phyloP scores from a whole-genome alignment of 2,888 invertebrate genomes.

The Hoplodrina blanda region DNA sequence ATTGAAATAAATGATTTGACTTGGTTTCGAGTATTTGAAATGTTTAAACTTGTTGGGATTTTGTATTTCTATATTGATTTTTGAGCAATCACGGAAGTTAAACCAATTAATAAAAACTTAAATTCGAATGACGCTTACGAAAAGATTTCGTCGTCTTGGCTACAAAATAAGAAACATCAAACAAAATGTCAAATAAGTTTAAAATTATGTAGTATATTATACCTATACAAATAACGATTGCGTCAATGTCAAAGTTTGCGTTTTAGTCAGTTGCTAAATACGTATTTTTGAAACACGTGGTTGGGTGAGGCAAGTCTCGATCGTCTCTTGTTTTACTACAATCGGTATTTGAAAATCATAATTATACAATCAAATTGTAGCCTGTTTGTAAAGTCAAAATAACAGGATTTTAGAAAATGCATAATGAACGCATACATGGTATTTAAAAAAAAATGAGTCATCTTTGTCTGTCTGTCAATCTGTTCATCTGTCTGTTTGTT shows the following conservation, averaged over 20 bases:
- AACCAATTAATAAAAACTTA: background rate
- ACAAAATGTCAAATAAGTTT: slow-evolving; percentile 47
- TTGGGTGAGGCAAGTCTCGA: background rate
- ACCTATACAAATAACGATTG: slow-evolving; percentile 18
- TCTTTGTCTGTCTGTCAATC: background rate
- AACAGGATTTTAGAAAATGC: too few relatives aligned
- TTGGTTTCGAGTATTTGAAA: too few relatives aligned
- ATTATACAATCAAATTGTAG: too few relatives aligned
- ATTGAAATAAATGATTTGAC: too few relatives aligned
- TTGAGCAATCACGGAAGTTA: background rate
- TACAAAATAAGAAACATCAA: slow-evolving; percentile 14
- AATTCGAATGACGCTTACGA: slow-evolving; percentile 4
- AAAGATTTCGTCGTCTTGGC: slow-evolving; percentile 15
- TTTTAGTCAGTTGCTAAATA: slow-evolving; percentile 32
- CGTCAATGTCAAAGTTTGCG: slow-evolving; percentile 38
- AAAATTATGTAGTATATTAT: slow-evolving; percentile 26
- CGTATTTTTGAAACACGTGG: slow-evolving; percentile 5
- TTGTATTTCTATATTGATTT: too few relatives aligned
- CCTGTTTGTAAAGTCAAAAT: too few relatives aligned
- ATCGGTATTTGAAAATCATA: too few relatives aligned
- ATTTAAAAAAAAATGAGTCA: too few relatives aligned
- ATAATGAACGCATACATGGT: too few relatives aligned
- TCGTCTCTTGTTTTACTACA: background rate
- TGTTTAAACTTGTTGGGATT: too few relatives aligned
- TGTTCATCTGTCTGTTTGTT: too few relatives aligned